Evolutionary conservation across 1,140 invertebrate species (phyloP).

Genomic region (Rhopalosiphum padi): DNA sequence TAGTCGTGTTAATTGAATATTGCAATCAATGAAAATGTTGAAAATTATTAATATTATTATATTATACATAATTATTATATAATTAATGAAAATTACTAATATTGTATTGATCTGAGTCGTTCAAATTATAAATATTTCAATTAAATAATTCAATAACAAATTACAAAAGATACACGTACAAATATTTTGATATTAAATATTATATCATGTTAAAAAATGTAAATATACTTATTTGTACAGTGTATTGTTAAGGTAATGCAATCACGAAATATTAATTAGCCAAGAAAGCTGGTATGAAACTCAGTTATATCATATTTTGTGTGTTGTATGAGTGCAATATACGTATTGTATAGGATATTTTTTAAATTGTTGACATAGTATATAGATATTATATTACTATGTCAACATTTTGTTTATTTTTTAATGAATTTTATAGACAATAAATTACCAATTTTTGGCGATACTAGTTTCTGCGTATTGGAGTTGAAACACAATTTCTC

Average conservation of each 20-base stretch:
- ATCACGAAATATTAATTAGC: neutral
- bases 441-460: conserved; percentile 41
- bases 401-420: neutral
- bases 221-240: neutral
- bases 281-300: neutral
- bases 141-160: neutral
- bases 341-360: neutral
- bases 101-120: neutral
- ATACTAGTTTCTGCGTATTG: conserved; percentile 12
- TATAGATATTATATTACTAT: neutral
- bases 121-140: neutral
- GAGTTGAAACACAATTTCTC: conserved; percentile 46
- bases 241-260: neutral
- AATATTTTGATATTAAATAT: neutral
- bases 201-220: neutral
- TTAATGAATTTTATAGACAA: neutral
- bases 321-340: no score
- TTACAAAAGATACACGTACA: neutral
- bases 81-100: no score
- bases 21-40: neutral
- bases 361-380: neutral
- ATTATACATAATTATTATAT: no score
- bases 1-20: no score
- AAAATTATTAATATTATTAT: no score
- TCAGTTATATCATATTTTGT: neutral